phyloP scores from a whole-genome alignment of 2,888 invertebrate species.

The Schrankia costaestrigalis region DNA sequence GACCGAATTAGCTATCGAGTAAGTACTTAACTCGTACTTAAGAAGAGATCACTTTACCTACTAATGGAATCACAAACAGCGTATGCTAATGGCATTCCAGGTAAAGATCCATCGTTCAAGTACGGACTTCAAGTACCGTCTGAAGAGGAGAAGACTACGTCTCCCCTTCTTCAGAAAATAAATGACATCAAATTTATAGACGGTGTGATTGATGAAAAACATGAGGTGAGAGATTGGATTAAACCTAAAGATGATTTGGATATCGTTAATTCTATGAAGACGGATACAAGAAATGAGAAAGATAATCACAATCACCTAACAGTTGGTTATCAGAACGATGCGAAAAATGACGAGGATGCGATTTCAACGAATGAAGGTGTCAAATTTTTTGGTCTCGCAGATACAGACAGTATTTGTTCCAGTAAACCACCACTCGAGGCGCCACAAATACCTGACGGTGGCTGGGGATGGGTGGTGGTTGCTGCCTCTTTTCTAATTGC shows the following conservation, averaged over 20 bases:
- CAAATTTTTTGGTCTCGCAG: constrained; percentile 76
- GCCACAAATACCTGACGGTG: constrained; percentile 89
- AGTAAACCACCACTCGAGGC: constrained; percentile 59
- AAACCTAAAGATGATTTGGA: constrained; percentile 61
- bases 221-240: constrained; percentile 43
- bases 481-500: constrained; percentile 91
- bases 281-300: constrained; percentile 44
- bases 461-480: constrained; percentile 96
- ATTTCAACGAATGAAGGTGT: constrained; percentile 72
- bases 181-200: constrained; percentile 65
- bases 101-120: constrained; percentile 63
- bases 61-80: constrained; percentile 73
- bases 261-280: constrained; percentile 63
- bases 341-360: constrained; percentile 64
- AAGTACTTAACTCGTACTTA: constrained; percentile 57
- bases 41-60: constrained; percentile 46
- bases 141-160: constrained; percentile 75
- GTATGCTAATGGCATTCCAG: constrained; percentile 71
- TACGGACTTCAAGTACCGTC: constrained; percentile 68
- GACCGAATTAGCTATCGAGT: constrained; percentile 47
- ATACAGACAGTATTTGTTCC: constrained; percentile 74
- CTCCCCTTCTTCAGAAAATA: constrained; percentile 58
- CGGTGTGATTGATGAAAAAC: constrained; percentile 49
- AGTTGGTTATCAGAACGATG: constrained; percentile 52
- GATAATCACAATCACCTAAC: constrained; percentile 50